Evolutionary conservation across 2,113 vertebrate genomes (phyloP).

Genomic region (Himantopus leucocephalus): DNA sequence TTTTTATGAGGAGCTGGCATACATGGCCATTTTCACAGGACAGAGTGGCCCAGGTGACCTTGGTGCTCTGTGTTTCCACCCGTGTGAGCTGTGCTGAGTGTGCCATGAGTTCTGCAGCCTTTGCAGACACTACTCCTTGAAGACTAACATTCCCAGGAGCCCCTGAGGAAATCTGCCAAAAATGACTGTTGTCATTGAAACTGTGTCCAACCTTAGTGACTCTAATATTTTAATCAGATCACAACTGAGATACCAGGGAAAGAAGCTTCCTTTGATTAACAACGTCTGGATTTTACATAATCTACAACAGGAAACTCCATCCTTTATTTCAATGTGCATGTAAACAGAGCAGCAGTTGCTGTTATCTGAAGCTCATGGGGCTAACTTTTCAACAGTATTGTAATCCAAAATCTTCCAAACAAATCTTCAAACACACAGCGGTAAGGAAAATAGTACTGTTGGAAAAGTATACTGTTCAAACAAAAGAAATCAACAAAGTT

Average conservation of each 20-base stretch:
- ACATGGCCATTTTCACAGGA: not conserved
- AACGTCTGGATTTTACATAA: constrained; percentile 1
- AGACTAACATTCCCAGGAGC: not conserved
- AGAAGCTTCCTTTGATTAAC: constrained; percentile 33
- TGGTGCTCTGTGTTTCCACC: not conserved
- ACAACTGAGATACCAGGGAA: not conserved
- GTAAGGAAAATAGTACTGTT: not conserved
- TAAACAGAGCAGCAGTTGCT: not conserved
- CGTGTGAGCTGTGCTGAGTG: fast-evolving
- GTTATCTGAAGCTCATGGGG: not conserved
- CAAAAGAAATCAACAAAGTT: not conserved
- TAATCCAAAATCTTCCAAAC: not conserved
- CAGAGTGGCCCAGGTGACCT: not conserved
- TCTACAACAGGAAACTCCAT: not conserved
- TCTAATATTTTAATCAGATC: constrained; percentile 20
- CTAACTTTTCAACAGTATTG: not conserved
- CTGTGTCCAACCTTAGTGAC: not conserved
- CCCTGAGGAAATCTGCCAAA: not conserved
- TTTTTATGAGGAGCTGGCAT: not conserved
- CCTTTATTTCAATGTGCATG: not conserved
- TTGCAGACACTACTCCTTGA: not conserved
- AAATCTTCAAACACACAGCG: not conserved
- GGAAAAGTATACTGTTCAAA: not conserved
- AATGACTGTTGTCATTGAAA: not conserved
- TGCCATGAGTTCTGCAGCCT: not conserved